phyloP scores from a whole-genome alignment of 2,888 invertebrate species.

The Syrphus vitripennis region DNA sequence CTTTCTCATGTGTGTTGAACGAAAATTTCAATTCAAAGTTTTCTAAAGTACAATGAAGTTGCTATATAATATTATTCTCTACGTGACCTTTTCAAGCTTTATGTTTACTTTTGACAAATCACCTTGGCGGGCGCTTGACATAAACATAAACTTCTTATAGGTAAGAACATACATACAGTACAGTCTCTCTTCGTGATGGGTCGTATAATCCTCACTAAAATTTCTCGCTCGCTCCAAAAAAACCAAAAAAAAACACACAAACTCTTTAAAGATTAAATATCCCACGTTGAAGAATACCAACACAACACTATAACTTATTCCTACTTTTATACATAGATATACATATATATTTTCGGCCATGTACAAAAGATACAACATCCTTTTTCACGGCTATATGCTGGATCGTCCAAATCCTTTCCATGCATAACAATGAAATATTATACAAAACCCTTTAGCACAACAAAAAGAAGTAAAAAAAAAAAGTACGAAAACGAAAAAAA shows the following conservation, averaged over 20 bases:
- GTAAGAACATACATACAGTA: no score
- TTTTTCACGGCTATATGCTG: constrained; percentile 30
- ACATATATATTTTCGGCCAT: neutral
- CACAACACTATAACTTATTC: neutral
- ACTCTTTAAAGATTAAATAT: neutral
- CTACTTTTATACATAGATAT: neutral
- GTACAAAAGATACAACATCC: constrained; percentile 8
- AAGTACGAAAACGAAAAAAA: neutral
- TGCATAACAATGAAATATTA: constrained; percentile 68
- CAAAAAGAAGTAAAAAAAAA: neutral
- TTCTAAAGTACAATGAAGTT: neutral
- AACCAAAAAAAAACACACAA: neutral
- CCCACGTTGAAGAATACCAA: neutral
- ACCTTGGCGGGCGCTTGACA: neutral
- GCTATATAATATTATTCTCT: neutral
- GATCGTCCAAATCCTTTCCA: constrained; percentile 57
- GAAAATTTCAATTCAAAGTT: neutral
- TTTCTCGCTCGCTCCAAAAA: neutral
- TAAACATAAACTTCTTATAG: neutral
- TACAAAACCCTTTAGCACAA: constrained; percentile 22
- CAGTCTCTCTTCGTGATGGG: neutral
- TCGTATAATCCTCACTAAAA: neutral
- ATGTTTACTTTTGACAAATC: constrained; percentile 2
- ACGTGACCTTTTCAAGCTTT: constrained; percentile 18
- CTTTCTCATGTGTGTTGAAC: neutral